These are phyloP conservation scores for Rhincodon typus DNA, from an alignment of 2,797 vertebrate genomes.

Conservation along the genomic window DNA sequence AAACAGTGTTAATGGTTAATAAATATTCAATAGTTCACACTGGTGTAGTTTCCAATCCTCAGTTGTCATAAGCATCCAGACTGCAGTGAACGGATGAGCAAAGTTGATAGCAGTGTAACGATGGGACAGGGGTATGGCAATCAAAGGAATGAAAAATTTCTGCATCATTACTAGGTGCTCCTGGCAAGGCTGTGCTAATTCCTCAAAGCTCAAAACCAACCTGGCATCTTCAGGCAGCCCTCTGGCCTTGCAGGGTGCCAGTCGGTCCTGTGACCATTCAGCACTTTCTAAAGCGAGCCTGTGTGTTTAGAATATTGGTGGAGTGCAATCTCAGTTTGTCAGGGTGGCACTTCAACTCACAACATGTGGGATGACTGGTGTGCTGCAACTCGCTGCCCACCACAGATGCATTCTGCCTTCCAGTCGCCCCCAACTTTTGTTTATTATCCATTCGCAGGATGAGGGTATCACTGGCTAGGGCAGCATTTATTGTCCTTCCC, in stretches of 20 bases:
- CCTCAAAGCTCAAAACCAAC: background rate
- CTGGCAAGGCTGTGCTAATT: background rate
- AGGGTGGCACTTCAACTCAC: background rate
- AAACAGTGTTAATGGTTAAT: too few species aligned
- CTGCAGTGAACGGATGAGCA: background rate
- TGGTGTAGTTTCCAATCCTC: too few species aligned
- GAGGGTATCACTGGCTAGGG: too few species aligned
- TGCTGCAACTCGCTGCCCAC: too few species aligned
- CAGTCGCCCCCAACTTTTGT: too few species aligned
- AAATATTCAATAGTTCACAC: too few species aligned
- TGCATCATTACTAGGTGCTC: background rate
- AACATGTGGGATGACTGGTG: background rate
- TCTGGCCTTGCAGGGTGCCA: background rate
- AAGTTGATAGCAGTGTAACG: background rate
- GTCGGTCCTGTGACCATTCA: background rate
- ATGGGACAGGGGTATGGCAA: background rate
- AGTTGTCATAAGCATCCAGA: too few species aligned
- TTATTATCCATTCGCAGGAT: too few species aligned
- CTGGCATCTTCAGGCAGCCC: background rate
- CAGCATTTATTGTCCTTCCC: too few species aligned
- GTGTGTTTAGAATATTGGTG: background rate
- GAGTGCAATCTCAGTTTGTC: background rate
- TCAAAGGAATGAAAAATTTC: background rate
- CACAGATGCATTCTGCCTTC: too few species aligned
- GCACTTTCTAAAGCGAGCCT: background rate